Evolutionary conservation across 30 jellyfish, hydroid and myxozoan species (phyloP).

Genomic region (Sanderia malayensis): DNA sequence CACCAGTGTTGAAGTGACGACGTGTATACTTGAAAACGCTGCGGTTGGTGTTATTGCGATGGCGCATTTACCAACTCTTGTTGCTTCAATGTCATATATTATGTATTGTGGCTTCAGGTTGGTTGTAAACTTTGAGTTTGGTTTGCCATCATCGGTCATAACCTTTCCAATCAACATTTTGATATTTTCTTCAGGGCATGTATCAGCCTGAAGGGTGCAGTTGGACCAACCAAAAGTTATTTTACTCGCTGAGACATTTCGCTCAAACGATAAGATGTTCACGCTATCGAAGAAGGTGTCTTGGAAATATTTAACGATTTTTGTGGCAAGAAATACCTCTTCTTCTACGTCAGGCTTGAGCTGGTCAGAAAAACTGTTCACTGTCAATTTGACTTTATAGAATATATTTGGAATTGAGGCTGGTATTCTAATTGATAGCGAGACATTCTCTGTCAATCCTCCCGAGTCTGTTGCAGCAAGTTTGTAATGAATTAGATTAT

Average conservation of each 20-base stretch:
- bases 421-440: constrained; percentile 51
- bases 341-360: constrained; percentile 73
- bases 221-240: constrained; percentile 84
- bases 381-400: constrained; percentile 55
- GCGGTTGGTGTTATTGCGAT: constrained; percentile 4
- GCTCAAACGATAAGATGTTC: constrained; percentile 39
- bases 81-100: constrained; percentile 31
- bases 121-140: constrained; percentile 43
- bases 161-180: constrained; percentile 49
- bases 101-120: constrained; percentile 69
- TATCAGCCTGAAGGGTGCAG: constrained; percentile 57
- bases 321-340: constrained; percentile 43
- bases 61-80: constrained; percentile 43
- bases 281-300: constrained; percentile 40
- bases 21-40: no score
- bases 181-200: constrained; percentile 58
- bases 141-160: constrained; percentile 43
- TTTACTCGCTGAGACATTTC: constrained; percentile 17
- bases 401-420: constrained; percentile 49
- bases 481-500: constrained; percentile 10
- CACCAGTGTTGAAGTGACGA: constrained; percentile 30
- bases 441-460: constrained; percentile 35
- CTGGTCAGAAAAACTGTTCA: constrained; percentile 45
- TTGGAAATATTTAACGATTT: constrained; percentile 55
- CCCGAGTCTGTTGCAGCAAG: constrained; percentile 73